Evolutionary conservation across 2,888 invertebrate genomes (phyloP).

Genomic region (Chrysolina americana): DNA sequence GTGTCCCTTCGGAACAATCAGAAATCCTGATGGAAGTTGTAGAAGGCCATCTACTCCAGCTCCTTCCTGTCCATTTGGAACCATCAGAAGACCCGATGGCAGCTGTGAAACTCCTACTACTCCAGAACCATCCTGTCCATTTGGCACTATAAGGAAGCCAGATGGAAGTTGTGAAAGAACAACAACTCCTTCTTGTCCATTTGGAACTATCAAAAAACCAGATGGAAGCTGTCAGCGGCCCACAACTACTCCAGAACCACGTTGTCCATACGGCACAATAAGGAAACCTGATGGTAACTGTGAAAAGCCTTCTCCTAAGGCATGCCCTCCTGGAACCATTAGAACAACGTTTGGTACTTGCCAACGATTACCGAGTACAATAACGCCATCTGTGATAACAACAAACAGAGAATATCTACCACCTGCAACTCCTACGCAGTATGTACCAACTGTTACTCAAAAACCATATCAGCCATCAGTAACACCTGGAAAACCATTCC

Average conservation of each 20-base stretch:
- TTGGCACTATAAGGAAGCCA: conserved; percentile 29
- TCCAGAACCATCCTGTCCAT: conserved; percentile 35
- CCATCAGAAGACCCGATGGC: conserved; percentile 38
- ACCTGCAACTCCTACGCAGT: conserved; percentile 56
- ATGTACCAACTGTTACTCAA: conserved; percentile 56
- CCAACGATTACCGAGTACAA: conserved; percentile 27
- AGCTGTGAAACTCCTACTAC: conserved; percentile 34
- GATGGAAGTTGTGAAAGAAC: conserved; percentile 31
- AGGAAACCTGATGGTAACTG: conserved; percentile 42
- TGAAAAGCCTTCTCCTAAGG: conserved; percentile 19
- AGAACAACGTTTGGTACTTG: conserved; percentile 40
- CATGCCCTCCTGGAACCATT: conserved; percentile 41
- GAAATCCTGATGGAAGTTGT: conserved; percentile 32
- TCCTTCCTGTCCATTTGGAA: conserved; percentile 33
- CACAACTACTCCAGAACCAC: conserved; percentile 28
- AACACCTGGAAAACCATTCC: conserved; percentile 51
- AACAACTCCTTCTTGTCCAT: conserved; percentile 42
- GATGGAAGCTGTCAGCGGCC: conserved; percentile 41
- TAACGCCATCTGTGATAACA: conserved; percentile 34
- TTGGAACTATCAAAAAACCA: conserved; percentile 31
- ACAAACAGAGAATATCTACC: conserved; percentile 55
- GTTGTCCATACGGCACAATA: conserved; percentile 33
- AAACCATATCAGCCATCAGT: conserved; percentile 51
- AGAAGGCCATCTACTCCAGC: conserved; percentile 24
- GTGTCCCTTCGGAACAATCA: conserved; percentile 38